A percentile compares a stretch with the other conserved stretches of the same genome.
Conservation (phyloP, 2,113 vertebrate species). For the Oxyura jamaicensis region DNA sequence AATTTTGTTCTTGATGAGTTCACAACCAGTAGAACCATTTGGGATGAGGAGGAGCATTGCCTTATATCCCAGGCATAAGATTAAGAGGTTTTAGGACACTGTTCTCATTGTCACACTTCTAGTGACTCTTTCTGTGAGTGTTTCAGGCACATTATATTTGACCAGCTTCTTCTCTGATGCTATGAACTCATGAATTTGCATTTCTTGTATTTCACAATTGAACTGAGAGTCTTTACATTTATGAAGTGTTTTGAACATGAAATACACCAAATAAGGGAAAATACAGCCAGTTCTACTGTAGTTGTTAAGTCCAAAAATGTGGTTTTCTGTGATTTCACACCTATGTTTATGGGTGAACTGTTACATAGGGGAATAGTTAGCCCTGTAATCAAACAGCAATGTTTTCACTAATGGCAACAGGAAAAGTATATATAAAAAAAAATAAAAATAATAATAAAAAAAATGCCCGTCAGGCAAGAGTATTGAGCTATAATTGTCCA, state of each 20-base stretch:
- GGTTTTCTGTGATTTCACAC: slow-evolving; percentile 8
- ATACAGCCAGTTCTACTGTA: not conserved
- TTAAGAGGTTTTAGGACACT: not conserved
- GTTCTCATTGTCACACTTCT: not conserved
- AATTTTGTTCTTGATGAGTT: not conserved
- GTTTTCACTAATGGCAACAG: not conserved
- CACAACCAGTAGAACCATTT: not conserved
- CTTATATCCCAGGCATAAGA: not conserved
- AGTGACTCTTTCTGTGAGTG: not conserved
- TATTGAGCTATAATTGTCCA: not conserved
- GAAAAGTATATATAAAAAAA: not conserved
- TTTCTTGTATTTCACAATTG: not conserved
- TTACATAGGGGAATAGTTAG: not conserved
- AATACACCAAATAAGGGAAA: not conserved
- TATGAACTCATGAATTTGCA: not conserved
- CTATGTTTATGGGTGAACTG: not conserved
- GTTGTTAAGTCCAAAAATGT: not conserved
- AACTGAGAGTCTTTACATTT: not conserved
- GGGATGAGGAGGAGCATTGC: not conserved
- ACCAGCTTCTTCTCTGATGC: not conserved
- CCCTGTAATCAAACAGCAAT: not conserved
- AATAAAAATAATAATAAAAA: not conserved
- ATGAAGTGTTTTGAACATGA: not conserved
- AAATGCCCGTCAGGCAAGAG: not conserved
- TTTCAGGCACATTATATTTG: not conserved